These are phyloP conservation scores for Sphaerophoria rueppellii DNA, from an alignment of 2,888 invertebrate genomes.

Conservation along the genomic window DNA sequence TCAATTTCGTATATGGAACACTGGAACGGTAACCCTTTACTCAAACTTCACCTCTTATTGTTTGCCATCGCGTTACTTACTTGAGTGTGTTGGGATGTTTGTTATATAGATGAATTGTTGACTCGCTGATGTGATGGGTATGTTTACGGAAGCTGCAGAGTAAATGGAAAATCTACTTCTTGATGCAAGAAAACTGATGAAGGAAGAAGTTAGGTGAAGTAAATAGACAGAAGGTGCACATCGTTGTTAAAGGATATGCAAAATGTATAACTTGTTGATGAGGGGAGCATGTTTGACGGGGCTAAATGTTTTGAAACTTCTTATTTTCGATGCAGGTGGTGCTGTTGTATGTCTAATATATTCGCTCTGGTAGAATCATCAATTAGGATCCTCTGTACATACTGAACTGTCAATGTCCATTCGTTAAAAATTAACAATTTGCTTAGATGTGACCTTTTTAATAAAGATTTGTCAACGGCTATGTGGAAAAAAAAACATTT, in stretches of 20 bases:
- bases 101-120: neutral
- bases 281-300: conserved; percentile 20
- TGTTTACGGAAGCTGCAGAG: conserved; percentile 1
- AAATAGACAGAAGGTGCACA: conserved; percentile 32
- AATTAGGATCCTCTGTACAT: neutral
- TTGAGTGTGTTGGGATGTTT: neutral
- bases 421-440: no score
- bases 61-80: conserved; percentile 20
- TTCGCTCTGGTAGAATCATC: neutral
- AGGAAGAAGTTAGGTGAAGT: neutral
- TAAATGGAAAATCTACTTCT: conserved; percentile 48
- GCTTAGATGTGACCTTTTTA: no score
- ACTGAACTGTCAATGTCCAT: neutral
- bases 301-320: conserved; percentile 19
- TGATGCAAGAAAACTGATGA: conserved; percentile 63
- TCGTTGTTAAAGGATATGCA: conserved; percentile 52
- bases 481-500: neutral
- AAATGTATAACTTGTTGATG: conserved; percentile 29
- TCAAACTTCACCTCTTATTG: conserved; percentile 3
- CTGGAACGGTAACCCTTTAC: neutral
- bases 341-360: conserved; percentile 17
- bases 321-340: conserved; percentile 14
- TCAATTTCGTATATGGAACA: neutral
- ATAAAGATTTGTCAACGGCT: neutral
- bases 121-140: neutral